Evolutionary conservation across 2,888 invertebrate genomes (phyloP).

Genomic region (Callyntrura sp.): DNA sequence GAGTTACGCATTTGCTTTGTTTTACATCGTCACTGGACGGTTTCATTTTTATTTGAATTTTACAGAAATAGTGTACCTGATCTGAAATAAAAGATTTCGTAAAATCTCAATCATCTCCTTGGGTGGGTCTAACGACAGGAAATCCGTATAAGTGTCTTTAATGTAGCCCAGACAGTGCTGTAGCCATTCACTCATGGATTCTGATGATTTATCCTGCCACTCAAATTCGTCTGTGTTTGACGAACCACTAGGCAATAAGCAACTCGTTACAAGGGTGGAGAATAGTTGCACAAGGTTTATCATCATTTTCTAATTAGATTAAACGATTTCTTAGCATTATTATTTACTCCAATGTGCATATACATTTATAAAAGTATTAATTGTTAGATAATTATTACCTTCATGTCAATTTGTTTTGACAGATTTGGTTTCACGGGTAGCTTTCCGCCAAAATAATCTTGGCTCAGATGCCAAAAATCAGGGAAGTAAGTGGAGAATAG

Average conservation of each 20-base stretch:
- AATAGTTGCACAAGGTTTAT: conserved; percentile 91
- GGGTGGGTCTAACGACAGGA: conserved; percentile 94
- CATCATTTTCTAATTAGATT: conserved; percentile 88
- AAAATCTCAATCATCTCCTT: conserved; percentile 95
- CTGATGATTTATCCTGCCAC: conserved; percentile 82
- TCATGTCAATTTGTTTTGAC: conserved; percentile 91
- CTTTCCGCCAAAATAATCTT: conserved; percentile 96
- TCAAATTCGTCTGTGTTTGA: conserved; percentile 75
- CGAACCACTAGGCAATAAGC: conserved; percentile 78
- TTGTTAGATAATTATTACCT: conserved; percentile 88
- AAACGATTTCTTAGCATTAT: too few relatives aligned
- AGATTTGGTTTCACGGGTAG: conserved; percentile 91
- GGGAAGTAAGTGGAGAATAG: conserved; percentile 92
- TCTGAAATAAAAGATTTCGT: conserved; percentile 93
- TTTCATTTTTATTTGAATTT: too few relatives aligned
- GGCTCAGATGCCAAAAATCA: conserved; percentile 98
- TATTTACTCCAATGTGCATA: too few relatives aligned
- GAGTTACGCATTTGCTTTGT: too few relatives aligned
- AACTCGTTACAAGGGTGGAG: conserved; percentile 88
- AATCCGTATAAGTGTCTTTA: conserved; percentile 90
- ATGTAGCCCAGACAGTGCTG: conserved; percentile 93
- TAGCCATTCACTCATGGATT: conserved; percentile 88
- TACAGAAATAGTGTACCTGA: too few relatives aligned
- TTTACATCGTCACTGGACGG: too few relatives aligned
- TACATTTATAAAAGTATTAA: too few relatives aligned